Conservation (phyloP, 2,113 vertebrate genomes). For the Siniperca chuatsi region DNA sequence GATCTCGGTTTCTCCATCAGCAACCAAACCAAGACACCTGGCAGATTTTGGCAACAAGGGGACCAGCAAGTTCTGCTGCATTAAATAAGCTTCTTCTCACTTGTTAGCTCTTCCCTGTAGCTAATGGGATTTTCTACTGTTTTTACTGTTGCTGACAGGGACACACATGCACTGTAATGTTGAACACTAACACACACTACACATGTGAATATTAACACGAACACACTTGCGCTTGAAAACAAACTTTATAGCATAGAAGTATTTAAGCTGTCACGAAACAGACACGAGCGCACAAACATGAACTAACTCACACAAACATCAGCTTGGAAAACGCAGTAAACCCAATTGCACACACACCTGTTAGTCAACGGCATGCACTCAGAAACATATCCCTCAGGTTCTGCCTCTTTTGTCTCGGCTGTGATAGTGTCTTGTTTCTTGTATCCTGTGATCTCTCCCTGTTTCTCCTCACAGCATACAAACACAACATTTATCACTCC, state of each 20-base stretch:
- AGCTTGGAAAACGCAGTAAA: neutral
- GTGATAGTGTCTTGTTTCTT: conserved; percentile 62
- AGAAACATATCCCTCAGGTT: conserved; percentile 66
- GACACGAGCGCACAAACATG: neutral
- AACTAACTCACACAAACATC: neutral
- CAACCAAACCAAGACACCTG: conserved; percentile 42
- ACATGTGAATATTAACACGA: neutral
- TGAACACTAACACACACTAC: neutral
- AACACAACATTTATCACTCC: conserved; percentile 67
- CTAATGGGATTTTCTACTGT: conserved; percentile 38
- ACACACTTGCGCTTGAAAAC: neutral
- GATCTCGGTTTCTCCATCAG: neutral
- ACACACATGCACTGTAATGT: neutral
- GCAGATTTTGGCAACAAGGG: conserved; percentile 9
- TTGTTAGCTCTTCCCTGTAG: conserved; percentile 1
- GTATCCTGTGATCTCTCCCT: conserved; percentile 72
- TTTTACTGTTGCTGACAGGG: neutral
- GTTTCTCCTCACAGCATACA: conserved; percentile 57
- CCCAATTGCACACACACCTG: neutral
- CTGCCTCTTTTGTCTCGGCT: conserved; percentile 67
- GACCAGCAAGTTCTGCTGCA: neutral
- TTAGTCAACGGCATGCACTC: conserved; percentile 28
- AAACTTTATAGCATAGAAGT: neutral
- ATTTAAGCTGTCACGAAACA: neutral
- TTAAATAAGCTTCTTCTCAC: conserved; percentile 7